Percentiles rank a stretch among this genome's conserved stretches.
These are phyloP conservation scores for Doryteuthis pealeii DNA, from an alignment of 1,140 invertebrate genomes.

Conservation along the genomic window DNA sequence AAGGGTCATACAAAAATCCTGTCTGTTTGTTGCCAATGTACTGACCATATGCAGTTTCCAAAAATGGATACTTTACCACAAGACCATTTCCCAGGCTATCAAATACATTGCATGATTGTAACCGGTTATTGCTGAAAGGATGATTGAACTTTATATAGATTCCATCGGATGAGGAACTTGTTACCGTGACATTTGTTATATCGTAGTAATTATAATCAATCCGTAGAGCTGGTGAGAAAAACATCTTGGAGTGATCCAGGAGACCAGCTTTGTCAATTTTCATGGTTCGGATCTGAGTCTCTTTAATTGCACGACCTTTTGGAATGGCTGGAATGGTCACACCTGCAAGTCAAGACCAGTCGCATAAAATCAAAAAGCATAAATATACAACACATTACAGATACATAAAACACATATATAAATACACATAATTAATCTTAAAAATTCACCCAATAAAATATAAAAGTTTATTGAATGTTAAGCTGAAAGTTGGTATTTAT, in stretches of 20 bases:
- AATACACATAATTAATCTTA: neutral
- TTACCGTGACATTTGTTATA: constrained; percentile 27
- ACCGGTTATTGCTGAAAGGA: constrained; percentile 64
- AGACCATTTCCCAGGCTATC: constrained; percentile 54
- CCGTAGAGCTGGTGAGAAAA: constrained; percentile 88
- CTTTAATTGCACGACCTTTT: constrained; percentile 23
- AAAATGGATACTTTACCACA: constrained; percentile 41
- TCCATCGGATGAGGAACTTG: constrained; percentile 67
- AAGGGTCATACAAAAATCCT: constrained; percentile 91
- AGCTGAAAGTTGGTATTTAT: too few species aligned
- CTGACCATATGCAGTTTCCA: constrained; percentile 41
- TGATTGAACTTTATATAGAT: constrained; percentile 86
- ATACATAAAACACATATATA: too few species aligned
- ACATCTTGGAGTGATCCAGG: constrained; percentile 86
- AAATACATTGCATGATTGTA: constrained; percentile 42
- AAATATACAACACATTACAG: neutral
- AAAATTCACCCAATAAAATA: neutral
- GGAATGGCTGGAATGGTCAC: constrained; percentile 49
- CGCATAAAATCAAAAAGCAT: constrained; percentile 13
- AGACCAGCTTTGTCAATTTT: constrained; percentile 72
- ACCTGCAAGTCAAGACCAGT: constrained; percentile 32
- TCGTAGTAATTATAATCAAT: constrained; percentile 94
- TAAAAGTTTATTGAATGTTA: too few species aligned
- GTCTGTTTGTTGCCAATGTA: constrained; percentile 74
- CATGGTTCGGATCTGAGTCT: constrained; percentile 42